Conservation (phyloP, 2,888 invertebrate species). For the Galerucella nymphaeae region DNA sequence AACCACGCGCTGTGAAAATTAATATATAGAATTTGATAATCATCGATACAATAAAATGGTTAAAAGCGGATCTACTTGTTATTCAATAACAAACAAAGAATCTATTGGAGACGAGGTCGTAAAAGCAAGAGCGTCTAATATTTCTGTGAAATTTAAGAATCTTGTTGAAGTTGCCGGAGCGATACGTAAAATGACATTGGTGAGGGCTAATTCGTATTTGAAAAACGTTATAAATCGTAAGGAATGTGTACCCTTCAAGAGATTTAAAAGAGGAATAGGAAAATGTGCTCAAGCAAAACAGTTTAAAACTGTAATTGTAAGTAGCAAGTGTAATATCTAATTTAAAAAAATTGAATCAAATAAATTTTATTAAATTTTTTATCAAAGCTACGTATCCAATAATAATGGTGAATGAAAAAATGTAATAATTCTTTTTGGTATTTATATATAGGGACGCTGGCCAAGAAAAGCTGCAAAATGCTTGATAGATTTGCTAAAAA, state of each 20-base stretch:
- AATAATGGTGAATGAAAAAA: background rate
- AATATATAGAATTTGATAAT: background rate
- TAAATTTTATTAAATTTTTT: too few species aligned
- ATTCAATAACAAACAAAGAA: constrained; percentile 68
- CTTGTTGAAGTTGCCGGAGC: constrained; percentile 83
- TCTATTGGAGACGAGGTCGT: constrained; percentile 43
- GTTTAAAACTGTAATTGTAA: constrained; percentile 75
- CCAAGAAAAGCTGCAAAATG: constrained; percentile 85
- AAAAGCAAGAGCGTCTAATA: constrained; percentile 81
- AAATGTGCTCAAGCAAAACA: constrained; percentile 83
- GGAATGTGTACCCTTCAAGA: constrained; percentile 83
- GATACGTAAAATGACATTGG: constrained; percentile 78
- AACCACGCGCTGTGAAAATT: background rate
- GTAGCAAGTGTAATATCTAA: constrained; percentile 18
- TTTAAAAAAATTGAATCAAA: background rate
- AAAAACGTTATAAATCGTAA: constrained; percentile 81
- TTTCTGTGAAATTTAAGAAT: constrained; percentile 86
- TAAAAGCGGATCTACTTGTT: constrained; percentile 36
- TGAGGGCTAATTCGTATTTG: constrained; percentile 77
- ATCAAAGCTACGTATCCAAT: too few species aligned
- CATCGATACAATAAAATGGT: constrained; percentile 25
- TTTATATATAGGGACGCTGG: constrained; percentile 72
- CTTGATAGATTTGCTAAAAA: constrained; percentile 79
- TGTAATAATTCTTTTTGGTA: background rate
- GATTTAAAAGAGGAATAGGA: constrained; percentile 82